Evolutionary conservation across 1,140 invertebrate genomes (phyloP), one percentile per base, ranked within the genome.

Genomic region (Laodelphax striatellus): DNA sequence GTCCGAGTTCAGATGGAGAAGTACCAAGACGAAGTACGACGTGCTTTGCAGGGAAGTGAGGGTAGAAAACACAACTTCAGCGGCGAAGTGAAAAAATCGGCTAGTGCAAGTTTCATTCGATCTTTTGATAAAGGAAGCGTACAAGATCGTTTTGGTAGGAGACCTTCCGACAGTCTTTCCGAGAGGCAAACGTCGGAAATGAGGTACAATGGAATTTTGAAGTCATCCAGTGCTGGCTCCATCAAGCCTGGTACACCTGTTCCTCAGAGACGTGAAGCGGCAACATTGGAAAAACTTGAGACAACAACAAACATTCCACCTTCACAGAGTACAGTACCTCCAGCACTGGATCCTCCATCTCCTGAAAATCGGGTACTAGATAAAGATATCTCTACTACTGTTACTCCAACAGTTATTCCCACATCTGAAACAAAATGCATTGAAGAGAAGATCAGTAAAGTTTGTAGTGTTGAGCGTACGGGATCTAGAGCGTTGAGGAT

Each of bases 41-140:
- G 31, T 55, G 57, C 50, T 41, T 41, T 53, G 2, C 59, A 60
- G 53, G 38, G 31, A 22, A 55, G 38, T 46, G 46, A 22, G 46
- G 46, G 21, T 1, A 21, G 66, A 67, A 63, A 21, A 38, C 43
- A 14, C 4, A 17, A 55, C 19, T 55, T 60, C 10, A 14, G 22
- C 17, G 57, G 24, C 11, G 73, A 79, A 72, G 76, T 80, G 5
- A 72, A 79, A 64, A 81, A 81, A 65, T 80, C 79, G n/a, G 79
- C 76, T 9, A 81, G 80, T 64, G 76, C 78, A 14, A 76, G 77
- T 56, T 64, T 71, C 21, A 70, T 73, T 42, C 68, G 65, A 53
- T 60, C 64, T 34, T 58, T 55, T 43, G 59, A 60, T 44, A 60
- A 55, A 44, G 59, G 52, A n/a, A 44, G 28, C 19, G 43, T 16